Percentiles rank a stretch among this genome's conserved stretches.
Conservation (phyloP, 2,797 vertebrate genomes). For the Nyctalus aviator region DNA sequence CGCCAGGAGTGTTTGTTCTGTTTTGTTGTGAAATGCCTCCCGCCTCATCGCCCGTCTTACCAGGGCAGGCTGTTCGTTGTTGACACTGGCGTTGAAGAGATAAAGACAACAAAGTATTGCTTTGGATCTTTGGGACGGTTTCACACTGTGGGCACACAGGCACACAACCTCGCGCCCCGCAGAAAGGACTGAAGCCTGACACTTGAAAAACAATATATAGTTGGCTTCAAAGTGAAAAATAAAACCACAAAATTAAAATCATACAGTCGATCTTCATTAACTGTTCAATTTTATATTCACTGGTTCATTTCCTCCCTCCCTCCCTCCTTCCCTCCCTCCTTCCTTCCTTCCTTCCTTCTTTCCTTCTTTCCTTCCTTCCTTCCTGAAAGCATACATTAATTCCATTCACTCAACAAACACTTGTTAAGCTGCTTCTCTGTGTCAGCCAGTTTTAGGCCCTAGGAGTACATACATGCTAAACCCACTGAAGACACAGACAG, state of each 20-base stretch:
- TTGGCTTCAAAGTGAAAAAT: constrained; percentile 11
- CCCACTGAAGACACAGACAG: background rate
- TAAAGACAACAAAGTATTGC: background rate
- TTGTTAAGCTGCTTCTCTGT: background rate
- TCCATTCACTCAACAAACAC: background rate
- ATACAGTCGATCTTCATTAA: constrained; percentile 10
- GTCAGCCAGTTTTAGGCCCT: background rate
- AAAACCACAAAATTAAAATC: constrained; percentile 32
- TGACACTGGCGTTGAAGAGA: constrained; percentile 53
- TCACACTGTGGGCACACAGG: background rate
- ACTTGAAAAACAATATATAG: background rate
- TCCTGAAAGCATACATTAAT: background rate
- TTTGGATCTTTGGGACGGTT: background rate
- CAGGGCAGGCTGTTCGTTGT: background rate
- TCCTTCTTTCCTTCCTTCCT: background rate
- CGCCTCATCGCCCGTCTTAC: constrained; percentile 20
- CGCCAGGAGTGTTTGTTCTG: background rate
- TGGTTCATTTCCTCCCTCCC: background rate
- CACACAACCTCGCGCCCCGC: constrained; percentile 7
- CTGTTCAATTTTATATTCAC: background rate
- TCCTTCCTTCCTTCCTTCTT: background rate
- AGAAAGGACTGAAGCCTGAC: constrained; percentile 20
- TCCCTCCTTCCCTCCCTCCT: background rate
- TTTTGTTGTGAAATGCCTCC: constrained; percentile 61
- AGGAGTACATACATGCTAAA: background rate